Evolutionary conservation across 2,113 vertebrate genomes (phyloP).

Genomic region (Chelonoidis abingdonii): DNA sequence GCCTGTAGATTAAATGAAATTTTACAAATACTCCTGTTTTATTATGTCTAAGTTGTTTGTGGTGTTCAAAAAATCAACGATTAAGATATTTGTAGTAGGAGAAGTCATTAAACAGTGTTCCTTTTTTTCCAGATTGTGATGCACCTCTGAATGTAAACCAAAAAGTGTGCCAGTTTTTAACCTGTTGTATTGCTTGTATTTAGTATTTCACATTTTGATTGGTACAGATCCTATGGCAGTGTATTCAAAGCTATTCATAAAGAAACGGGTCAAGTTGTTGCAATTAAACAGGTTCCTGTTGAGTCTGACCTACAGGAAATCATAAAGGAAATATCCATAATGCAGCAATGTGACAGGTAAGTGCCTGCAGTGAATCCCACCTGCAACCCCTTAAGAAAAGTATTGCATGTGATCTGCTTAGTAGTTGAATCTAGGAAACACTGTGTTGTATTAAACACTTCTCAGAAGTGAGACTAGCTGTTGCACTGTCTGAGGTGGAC

Average conservation of each 20-base stretch:
- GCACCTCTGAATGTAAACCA: background rate
- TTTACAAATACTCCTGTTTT: background rate
- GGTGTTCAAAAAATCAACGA: background rate
- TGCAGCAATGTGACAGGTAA: constrained; percentile 98
- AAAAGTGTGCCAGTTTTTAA: background rate
- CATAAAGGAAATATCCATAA: constrained; percentile 98
- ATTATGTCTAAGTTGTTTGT: background rate
- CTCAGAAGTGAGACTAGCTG: constrained; percentile 30
- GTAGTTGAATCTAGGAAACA: constrained; percentile 12
- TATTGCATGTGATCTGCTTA: background rate
- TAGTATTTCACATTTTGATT: background rate
- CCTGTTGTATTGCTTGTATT: background rate
- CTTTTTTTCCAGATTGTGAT: background rate
- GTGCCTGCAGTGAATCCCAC: background rate
- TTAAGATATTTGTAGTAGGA: background rate
- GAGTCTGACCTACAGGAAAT: constrained; percentile 98
- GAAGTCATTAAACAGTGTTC: background rate
- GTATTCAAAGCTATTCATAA: constrained; percentile 96
- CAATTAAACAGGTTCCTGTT: constrained; percentile 97
- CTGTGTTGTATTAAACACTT: constrained; percentile 55
- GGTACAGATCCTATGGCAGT: constrained; percentile 91
- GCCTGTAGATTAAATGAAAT: background rate
- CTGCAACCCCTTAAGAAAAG: background rate
- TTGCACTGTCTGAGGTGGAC: background rate
- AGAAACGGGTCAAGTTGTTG: constrained; percentile 94